These are phyloP conservation scores for Silurus meridionalis DNA, from an alignment of 2,113 vertebrate species.

Conservation along the genomic window DNA sequence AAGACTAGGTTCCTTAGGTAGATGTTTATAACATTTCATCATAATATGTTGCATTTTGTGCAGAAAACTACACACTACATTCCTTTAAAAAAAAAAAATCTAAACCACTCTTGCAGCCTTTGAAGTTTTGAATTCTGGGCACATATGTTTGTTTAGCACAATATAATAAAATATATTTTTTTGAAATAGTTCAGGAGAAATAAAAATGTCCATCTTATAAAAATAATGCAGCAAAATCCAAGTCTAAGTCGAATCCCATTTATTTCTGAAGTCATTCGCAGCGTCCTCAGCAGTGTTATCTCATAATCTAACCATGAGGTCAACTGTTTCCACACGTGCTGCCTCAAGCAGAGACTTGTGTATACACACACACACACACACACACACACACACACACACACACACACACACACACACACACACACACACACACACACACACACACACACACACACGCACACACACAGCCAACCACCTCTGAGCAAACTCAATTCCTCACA, in stretches of 20 bases:
- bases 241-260: not conserved
- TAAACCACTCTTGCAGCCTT: not conserved
- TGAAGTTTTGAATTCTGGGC: too few relatives aligned
- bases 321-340: conserved; percentile 60
- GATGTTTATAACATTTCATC: not conserved
- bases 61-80: not conserved
- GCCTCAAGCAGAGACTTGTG: conserved; percentile 51
- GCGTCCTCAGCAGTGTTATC: conserved; percentile 21
- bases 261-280: conserved; percentile 10
- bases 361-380: conserved; percentile 38
- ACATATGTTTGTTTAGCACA: too few relatives aligned
- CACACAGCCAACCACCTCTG: conserved; percentile 10
- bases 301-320: conserved; percentile 41
- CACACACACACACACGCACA: conserved; percentile 26
- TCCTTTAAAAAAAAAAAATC: too few relatives aligned
- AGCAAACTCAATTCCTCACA: conserved; percentile 36
- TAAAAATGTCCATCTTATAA: not conserved
- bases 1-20: not conserved
- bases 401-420: conserved; percentile 41
- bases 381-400: conserved; percentile 14
- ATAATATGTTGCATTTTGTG: not conserved
- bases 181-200: not conserved
- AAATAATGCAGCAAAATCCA: not conserved
- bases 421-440: conserved; percentile 21
- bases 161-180: not conserved